A percentile compares a stretch with the other conserved stretches of the same genome.
phyloP scores from a whole-genome alignment of 2,888 invertebrate species.

The Eristalis arbustorum region DNA sequence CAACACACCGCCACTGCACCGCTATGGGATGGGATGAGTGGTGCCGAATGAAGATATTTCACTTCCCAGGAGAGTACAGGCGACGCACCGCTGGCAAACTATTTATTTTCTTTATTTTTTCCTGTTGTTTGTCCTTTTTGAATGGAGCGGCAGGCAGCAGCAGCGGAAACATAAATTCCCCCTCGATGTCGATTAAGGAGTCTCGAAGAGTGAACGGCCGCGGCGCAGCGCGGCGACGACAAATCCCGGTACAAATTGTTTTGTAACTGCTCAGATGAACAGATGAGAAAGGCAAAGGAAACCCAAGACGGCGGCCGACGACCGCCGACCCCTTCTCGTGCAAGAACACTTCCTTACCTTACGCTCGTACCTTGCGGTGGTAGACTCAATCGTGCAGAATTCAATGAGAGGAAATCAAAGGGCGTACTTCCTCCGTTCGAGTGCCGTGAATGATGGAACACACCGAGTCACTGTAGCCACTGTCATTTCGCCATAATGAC shows the following conservation, averaged over 20 bases:
- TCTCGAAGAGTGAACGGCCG: slow-evolving; percentile 24
- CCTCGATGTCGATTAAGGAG: slow-evolving; percentile 57
- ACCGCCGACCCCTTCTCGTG: not conserved
- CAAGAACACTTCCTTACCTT: slow-evolving; percentile 42
- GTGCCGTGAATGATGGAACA: slow-evolving; percentile 63
- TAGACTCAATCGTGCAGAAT: slow-evolving; percentile 44
- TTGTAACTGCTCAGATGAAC: slow-evolving; percentile 40
- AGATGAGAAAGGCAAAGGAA: not conserved
- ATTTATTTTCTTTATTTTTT: slow-evolving; percentile 55
- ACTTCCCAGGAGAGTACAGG: slow-evolving; percentile 62
- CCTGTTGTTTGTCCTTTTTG: slow-evolving; percentile 52
- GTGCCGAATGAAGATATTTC: slow-evolving; percentile 48
- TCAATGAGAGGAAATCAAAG: slow-evolving; percentile 62
- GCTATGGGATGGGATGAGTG: slow-evolving; percentile 16
- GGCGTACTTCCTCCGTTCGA: slow-evolving; percentile 66
- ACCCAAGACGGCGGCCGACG: not conserved
- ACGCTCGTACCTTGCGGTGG: slow-evolving; percentile 31
- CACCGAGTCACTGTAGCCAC: slow-evolving; percentile 22
- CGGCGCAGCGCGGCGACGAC: slow-evolving; percentile 32
- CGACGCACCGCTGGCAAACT: slow-evolving; percentile 40
- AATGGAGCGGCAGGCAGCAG: slow-evolving; percentile 7
- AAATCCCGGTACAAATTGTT: slow-evolving; percentile 64
- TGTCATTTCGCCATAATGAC: slow-evolving; percentile 51
- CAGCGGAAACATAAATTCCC: slow-evolving; percentile 67
- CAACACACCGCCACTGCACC: not conserved